Conservation (phyloP, 2,113 vertebrate genomes). For the Forbesichthys agassizii region DNA sequence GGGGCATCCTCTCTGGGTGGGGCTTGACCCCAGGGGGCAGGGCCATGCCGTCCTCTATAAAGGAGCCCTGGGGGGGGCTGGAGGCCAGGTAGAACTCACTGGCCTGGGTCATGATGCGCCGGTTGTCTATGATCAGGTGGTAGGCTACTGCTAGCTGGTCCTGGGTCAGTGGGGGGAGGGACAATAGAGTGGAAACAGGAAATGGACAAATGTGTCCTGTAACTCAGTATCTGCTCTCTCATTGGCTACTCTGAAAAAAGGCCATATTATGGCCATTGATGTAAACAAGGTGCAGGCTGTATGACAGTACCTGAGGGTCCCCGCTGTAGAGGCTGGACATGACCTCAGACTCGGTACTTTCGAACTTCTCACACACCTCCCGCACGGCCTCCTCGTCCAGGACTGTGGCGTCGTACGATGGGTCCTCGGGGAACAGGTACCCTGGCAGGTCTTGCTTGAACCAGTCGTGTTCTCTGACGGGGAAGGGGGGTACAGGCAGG, state of each 20-base stretch:
- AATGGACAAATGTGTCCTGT: too few species aligned
- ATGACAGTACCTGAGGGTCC: slow-evolving; percentile 80
- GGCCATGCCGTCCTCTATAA: slow-evolving; percentile 93
- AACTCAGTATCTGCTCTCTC: too few species aligned
- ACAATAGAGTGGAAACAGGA: background rate
- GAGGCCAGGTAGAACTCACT: slow-evolving; percentile 98
- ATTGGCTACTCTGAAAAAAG: too few species aligned
- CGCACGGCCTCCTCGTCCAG: slow-evolving; percentile 93
- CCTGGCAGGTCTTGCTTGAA: slow-evolving; percentile 95
- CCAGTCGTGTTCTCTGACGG: slow-evolving; percentile 92
- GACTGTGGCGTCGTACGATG: slow-evolving; percentile 89
- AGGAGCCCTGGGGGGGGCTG: slow-evolving; percentile 92
- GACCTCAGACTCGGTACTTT: slow-evolving; percentile 92
- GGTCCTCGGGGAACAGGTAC: slow-evolving; percentile 97
- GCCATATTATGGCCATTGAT: background rate
- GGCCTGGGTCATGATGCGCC: slow-evolving; percentile 98
- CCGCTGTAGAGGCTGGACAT: slow-evolving; percentile 93
- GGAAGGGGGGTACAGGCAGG: slow-evolving; percentile 5
- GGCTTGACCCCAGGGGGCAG: slow-evolving; percentile 92
- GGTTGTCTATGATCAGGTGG: slow-evolving; percentile 96
- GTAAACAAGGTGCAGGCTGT: background rate
- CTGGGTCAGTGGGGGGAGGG: slow-evolving; percentile 60
- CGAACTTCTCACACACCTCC: slow-evolving; percentile 98
- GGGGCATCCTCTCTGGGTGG: slow-evolving; percentile 95
- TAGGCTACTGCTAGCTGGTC: slow-evolving; percentile 97